Base-by-base conservation (phyloP, 2,888 invertebrate genomes). In the Tinea pellionella region DNA sequence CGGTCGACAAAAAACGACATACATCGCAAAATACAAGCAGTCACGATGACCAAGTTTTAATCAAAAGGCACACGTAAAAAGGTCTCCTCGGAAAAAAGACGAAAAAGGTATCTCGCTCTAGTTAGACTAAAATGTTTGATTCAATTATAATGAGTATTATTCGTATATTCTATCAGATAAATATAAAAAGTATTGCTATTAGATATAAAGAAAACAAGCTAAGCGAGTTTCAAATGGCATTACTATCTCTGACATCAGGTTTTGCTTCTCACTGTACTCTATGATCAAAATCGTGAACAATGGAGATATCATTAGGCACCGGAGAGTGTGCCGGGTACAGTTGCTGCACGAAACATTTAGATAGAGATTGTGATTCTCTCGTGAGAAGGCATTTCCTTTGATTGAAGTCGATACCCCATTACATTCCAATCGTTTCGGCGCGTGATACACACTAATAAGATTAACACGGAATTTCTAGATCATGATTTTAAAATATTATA, bases 281-380 rank as follows among this genome's bases (percentile, higher is more conserved):
- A 32, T 75, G 78, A 81, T 83, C 75, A 74, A 75, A 78, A 81
- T 77, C 80, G 80, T 80, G 82, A 80, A 84, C 81, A 80, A 81
- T 81, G 70, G 69, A 76, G 74, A 80, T 81, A 81, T 81, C 78
- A 80, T 82, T 78, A 80, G 74, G 47, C 29, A 59, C n/a, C n/a
- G n/a, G 59, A 59, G 37, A 53, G 53, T 53, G 53, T 24, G 53
- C 19, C 53, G 16, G 47, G 53, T 68, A 67, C 71, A 72, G 72
- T 75, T 79, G 82, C 80, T 80, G 77, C 78, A 75, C 71, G 75
- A 73, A 78, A 77, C 76, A 75, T 73, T 76, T 74, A 70, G 60
- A 64, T 64, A 66, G 66, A 65, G 73, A 75, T 77, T 71, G 69
- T 68, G 74, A 62, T 62, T 62, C 55, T 24, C 61, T 69, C 72